Percentiles rank a stretch among this genome's conserved stretches.
Evolutionary conservation across 1,140 invertebrate genomes (phyloP).

Genomic region (Drosophila mojavensis): DNA sequence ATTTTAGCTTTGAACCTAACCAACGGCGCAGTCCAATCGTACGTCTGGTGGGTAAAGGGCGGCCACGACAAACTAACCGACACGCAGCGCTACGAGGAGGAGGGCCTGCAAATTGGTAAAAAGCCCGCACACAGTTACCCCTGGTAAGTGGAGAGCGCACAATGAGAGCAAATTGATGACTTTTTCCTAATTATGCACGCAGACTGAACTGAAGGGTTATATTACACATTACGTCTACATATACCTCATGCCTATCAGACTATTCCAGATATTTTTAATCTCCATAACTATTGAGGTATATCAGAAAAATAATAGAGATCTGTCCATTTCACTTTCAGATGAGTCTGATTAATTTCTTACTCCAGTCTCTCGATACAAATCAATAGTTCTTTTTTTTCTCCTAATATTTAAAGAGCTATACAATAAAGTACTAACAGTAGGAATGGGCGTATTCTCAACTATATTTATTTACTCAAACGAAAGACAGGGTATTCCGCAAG

Average conservation of each 20-base stretch:
- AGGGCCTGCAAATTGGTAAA: constrained; percentile 85
- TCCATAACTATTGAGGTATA: too few species aligned
- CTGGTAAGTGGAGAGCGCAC: constrained; percentile 84
- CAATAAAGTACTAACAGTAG: too few species aligned
- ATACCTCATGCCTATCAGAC: too few species aligned
- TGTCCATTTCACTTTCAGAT: too few species aligned
- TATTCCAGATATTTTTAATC: too few species aligned
- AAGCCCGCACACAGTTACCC: constrained; percentile 85
- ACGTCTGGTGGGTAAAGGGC: constrained; percentile 86
- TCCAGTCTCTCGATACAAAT: too few species aligned
- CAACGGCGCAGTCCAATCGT: constrained; percentile 85
- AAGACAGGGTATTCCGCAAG: neutral
- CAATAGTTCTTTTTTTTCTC: too few species aligned
- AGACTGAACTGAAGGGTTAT: neutral
- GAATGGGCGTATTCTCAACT: too few species aligned
- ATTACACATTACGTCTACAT: neutral
- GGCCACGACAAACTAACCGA: constrained; percentile 77
- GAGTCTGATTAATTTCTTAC: too few species aligned
- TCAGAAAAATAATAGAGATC: too few species aligned
- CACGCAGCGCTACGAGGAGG: constrained; percentile 84
- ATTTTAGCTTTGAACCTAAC: constrained; percentile 87
- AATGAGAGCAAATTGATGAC: neutral
- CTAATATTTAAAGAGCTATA: too few species aligned
- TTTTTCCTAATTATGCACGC: neutral
- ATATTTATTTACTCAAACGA: too few species aligned